Evolutionary conservation across 1,140 invertebrate species (phyloP).

Genomic region (Ganaspis sp.): DNA sequence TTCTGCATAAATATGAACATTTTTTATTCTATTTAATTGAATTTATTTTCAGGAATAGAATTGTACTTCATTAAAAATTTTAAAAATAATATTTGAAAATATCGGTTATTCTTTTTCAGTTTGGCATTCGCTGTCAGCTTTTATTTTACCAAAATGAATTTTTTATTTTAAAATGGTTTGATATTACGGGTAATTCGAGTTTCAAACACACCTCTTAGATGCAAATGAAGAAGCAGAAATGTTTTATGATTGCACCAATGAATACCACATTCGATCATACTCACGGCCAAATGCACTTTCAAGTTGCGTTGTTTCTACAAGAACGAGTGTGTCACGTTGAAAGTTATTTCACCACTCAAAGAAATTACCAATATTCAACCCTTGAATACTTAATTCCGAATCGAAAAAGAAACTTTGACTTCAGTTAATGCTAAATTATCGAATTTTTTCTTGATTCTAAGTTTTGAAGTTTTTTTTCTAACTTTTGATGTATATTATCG

Average conservation of each 20-base stretch:
- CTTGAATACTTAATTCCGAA: not conserved
- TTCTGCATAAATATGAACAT: not conserved
- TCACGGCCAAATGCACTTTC: conserved; percentile 8
- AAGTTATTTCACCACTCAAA: not conserved
- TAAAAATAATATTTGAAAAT: too few species aligned
- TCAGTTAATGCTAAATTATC: too few species aligned
- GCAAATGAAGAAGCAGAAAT: not conserved
- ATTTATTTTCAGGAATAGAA: not conserved
- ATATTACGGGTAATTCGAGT: not conserved
- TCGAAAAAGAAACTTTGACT: too few species aligned
- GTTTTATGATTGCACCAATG: conserved; percentile 14
- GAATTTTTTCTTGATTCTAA: too few species aligned
- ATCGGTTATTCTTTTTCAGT: too few species aligned
- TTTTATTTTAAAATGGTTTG: not conserved
- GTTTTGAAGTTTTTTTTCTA: too few species aligned
- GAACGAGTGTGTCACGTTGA: not conserved
- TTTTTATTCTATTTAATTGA: too few species aligned
- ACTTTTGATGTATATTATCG: too few species aligned
- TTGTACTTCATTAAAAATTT: too few species aligned
- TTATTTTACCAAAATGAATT: too few species aligned
- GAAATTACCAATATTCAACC: not conserved
- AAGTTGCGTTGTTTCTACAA: not conserved
- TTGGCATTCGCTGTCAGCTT: too few species aligned
- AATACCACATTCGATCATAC: not conserved
- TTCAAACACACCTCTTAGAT: not conserved